These are phyloP conservation scores for Tetragonula carbonaria DNA, from an alignment of 2,888 invertebrate genomes.

Conservation along the genomic window DNA sequence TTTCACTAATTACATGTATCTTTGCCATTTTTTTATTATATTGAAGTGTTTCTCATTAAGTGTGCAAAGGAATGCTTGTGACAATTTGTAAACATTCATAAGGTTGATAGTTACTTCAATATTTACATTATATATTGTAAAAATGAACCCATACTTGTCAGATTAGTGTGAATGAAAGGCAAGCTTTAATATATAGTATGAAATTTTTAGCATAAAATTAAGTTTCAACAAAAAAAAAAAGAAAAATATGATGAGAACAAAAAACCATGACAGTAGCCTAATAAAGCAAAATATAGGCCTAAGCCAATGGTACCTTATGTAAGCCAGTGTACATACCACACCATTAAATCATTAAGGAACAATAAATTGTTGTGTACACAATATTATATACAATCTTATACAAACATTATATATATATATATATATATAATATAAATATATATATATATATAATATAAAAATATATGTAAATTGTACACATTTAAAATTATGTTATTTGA, in stretches of 20 bases:
- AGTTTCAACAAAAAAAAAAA: constrained; percentile 8
- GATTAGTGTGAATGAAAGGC: constrained; percentile 49
- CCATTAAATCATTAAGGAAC: constrained; percentile 76
- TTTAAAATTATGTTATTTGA: constrained; percentile 77
- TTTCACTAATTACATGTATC: constrained; percentile 39
- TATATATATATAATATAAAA: constrained; percentile 65
- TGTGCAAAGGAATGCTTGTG: constrained; percentile 32
- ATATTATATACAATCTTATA: constrained; percentile 63
- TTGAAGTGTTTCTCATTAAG: constrained; percentile 15
- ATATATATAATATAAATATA: constrained; percentile 58
- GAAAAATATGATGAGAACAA: constrained; percentile 34
- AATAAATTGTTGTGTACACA: constrained; percentile 69
- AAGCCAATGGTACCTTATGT: constrained; percentile 80
- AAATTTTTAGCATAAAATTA: constrained; percentile 54
- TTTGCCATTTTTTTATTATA: constrained; percentile 37
- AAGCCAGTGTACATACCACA: constrained; percentile 81
- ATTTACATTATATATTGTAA: constrained; percentile 64
- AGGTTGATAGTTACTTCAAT: constrained; percentile 65
- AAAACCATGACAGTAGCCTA: constrained; percentile 78
- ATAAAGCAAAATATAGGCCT: constrained; percentile 79
- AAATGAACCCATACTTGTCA: constrained; percentile 56
- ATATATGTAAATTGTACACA: constrained; percentile 73
- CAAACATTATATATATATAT: constrained; percentile 63
- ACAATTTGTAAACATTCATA: constrained; percentile 28
- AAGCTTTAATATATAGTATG: constrained; percentile 65